Percentiles rank a stretch among this genome's conserved stretches.
Evolutionary conservation across 2,888 invertebrate species (phyloP).

Genomic region (Lamproptera curius): DNA sequence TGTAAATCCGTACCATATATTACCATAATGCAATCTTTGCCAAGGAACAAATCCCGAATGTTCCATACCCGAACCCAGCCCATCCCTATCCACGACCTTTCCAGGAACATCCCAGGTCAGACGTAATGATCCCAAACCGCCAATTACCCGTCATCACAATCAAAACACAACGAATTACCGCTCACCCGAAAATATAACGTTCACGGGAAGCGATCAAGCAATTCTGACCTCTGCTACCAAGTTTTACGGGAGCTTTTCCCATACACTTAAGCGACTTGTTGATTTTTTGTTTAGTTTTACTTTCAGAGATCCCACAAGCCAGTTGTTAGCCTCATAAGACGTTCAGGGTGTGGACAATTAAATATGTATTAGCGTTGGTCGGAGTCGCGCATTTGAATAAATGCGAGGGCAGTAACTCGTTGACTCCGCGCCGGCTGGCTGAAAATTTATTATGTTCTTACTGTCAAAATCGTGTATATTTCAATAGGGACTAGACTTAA

Average conservation of each 20-base stretch:
- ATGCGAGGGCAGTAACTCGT: constrained; percentile 42
- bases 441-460: too few relatives aligned
- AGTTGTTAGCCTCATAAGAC: constrained; percentile 48
- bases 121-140: constrained; percentile 53
- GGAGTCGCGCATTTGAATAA: constrained; percentile 50
- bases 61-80: too few relatives aligned
- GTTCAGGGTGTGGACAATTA: constrained; percentile 60
- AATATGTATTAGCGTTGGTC: constrained; percentile 67
- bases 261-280: too few relatives aligned
- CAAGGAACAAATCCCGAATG: too few relatives aligned
- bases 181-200: constrained; percentile 13
- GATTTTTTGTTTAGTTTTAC: constrained; percentile 13
- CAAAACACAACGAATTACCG: constrained; percentile 67
- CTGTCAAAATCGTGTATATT: too few relatives aligned
- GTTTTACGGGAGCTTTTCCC: too few relatives aligned
- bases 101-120: constrained; percentile 54
- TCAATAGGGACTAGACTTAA: too few relatives aligned
- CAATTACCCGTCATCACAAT: constrained; percentile 67
- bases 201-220: constrained; percentile 4
- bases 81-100: constrained; percentile 38
- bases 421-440: too few relatives aligned
- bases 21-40: too few relatives aligned
- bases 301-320: constrained; percentile 35
- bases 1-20: too few relatives aligned
- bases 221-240: constrained; percentile 12